Evolutionary conservation across 2,888 invertebrate species (phyloP).

Genomic region (Carabus problematicus): DNA sequence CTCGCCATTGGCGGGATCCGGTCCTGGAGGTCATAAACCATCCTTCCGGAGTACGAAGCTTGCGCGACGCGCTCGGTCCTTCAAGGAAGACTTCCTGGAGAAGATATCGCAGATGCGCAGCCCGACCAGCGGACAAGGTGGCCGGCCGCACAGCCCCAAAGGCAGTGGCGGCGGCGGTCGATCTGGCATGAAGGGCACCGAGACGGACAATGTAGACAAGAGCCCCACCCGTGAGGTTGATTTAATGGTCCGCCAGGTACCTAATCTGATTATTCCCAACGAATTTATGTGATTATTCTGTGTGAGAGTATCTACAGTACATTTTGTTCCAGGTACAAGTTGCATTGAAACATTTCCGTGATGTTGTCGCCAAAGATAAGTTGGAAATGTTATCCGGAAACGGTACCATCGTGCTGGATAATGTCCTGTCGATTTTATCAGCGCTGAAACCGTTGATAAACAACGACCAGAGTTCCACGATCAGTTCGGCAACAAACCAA

Average conservation of each 20-base stretch:
- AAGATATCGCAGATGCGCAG: constrained; percentile 90
- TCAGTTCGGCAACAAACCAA: constrained; percentile 82
- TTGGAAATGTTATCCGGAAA: constrained; percentile 93
- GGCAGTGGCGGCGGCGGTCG: constrained; percentile 62
- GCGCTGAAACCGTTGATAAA: constrained; percentile 56
- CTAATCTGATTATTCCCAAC: neutral
- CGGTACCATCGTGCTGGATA: constrained; percentile 92
- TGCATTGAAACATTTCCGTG: constrained; percentile 87
- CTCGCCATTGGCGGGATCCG: constrained; percentile 55
- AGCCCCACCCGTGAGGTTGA: constrained; percentile 75
- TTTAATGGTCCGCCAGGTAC: constrained; percentile 74
- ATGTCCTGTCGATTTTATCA: constrained; percentile 84
- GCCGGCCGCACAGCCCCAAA: constrained; percentile 56
- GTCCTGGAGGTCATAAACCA: constrained; percentile 75
- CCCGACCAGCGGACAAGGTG: constrained; percentile 57
- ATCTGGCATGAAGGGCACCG: constrained; percentile 47
- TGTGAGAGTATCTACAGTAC: neutral
- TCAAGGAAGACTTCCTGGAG: constrained; percentile 92
- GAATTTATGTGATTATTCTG: neutral
- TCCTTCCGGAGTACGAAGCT: constrained; percentile 83
- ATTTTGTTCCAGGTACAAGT: constrained; percentile 66
- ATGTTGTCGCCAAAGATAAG: constrained; percentile 91
- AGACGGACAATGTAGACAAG: constrained; percentile 63
- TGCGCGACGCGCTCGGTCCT: constrained; percentile 86
- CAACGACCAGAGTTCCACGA: constrained; percentile 65